Evolutionary conservation across 2,113 vertebrate species (phyloP).

Genomic region (Bubo bubo): DNA sequence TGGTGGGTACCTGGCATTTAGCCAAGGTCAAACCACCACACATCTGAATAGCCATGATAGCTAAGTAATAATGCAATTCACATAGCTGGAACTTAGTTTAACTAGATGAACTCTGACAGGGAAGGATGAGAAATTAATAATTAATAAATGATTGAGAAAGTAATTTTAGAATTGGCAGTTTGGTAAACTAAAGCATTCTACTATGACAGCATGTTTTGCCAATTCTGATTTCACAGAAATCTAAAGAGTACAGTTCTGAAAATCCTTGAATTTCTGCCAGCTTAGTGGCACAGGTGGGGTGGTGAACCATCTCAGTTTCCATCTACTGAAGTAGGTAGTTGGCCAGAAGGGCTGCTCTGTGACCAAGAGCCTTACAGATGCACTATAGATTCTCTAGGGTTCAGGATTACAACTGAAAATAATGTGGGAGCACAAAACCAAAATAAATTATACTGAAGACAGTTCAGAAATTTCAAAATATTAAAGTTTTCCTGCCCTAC

Average conservation of each 20-base stretch:
- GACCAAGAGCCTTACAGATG: not conserved
- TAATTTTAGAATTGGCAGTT: not conserved
- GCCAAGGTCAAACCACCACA: too few relatives aligned
- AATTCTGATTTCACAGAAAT: not conserved
- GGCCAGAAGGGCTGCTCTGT: not conserved
- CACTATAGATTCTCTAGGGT: not conserved
- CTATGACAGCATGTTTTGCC: not conserved
- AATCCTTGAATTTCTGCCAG: not conserved
- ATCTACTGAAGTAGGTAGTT: not conserved
- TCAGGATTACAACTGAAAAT: not conserved
- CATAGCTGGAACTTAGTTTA: not conserved
- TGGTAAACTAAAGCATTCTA: not conserved
- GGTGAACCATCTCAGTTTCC: not conserved
- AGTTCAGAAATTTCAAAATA: not conserved
- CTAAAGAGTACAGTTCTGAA: not conserved
- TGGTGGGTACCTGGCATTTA: too few relatives aligned
- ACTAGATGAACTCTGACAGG: not conserved
- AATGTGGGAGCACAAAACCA: not conserved
- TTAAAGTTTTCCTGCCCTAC: not conserved
- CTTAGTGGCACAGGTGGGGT: not conserved
- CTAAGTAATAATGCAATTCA: not conserved
- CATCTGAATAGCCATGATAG: not conserved
- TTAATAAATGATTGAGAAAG: not conserved
- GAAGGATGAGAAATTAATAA: not conserved
- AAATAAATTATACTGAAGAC: not conserved